A percentile compares a stretch with the other conserved stretches of the same genome.
phyloP scores from a whole-genome alignment of 2,797 vertebrate species.

The Lophotriccus pileatus region DNA sequence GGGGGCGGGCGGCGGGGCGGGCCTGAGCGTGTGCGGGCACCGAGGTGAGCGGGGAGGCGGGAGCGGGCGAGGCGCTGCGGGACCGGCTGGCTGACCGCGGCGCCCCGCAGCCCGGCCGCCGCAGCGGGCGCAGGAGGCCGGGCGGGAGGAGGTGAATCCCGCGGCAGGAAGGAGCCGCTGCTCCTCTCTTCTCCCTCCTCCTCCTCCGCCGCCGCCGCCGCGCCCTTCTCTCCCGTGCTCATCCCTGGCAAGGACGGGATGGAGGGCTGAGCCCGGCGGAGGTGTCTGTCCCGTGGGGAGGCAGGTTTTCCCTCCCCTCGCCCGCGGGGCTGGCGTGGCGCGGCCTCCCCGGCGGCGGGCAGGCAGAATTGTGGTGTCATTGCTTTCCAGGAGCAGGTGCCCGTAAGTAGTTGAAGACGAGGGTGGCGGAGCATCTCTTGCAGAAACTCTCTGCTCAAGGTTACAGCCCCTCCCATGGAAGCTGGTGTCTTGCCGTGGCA shows the following conservation, averaged over 20 bases:
- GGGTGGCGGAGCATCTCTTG: neutral
- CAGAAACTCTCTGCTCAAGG: neutral
- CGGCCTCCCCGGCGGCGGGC: neutral
- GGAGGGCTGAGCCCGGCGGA: neutral
- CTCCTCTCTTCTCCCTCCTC: no score
- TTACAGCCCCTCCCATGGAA: neutral
- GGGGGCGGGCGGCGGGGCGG: neutral
- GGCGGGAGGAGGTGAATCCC: neutral
- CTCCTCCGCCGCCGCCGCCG: neutral
- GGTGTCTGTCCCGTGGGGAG: neutral
- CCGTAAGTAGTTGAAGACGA: neutral
- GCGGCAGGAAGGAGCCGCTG: neutral
- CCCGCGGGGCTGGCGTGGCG: neutral
- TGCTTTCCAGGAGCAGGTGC: neutral
- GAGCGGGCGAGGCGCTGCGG: neutral
- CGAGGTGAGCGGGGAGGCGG: slow-evolving; percentile 41
- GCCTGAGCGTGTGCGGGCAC: slow-evolving; percentile 6
- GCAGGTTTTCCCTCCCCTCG: neutral
- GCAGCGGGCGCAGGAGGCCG: neutral
- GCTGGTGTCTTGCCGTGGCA: neutral
- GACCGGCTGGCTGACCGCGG: neutral
- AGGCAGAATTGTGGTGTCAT: slow-evolving; percentile 54
- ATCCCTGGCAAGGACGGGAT: neutral
- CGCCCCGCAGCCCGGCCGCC: neutral
- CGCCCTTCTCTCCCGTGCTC: neutral